These are phyloP conservation scores for Apodemia duryi DNA, from an alignment of 2,888 invertebrate species.

Conservation along the genomic window DNA sequence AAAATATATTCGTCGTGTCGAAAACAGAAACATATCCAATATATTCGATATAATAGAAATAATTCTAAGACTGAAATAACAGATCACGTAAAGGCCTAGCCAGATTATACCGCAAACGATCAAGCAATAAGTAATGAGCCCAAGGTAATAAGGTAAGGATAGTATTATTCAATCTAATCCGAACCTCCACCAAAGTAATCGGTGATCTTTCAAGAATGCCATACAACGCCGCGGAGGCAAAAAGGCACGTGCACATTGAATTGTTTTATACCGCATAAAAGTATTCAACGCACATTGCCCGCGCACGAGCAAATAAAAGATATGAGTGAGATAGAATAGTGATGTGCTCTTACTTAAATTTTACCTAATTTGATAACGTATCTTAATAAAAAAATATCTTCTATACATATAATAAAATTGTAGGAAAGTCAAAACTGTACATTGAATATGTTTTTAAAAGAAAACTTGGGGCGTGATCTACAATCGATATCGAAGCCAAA, in stretches of 20 bases:
- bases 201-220: constrained; percentile 51
- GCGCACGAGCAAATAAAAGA: constrained; percentile 50
- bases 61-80: constrained; percentile 1
- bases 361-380: background rate
- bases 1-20: too few relatives aligned
- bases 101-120: constrained; percentile 14
- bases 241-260: constrained; percentile 58
- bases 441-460: too few relatives aligned
- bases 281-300: constrained; percentile 56
- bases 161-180: constrained; percentile 43
- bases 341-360: constrained; percentile 32
- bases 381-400: too few relatives aligned
- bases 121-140: constrained; percentile 24
- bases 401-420: too few relatives aligned
- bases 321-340: constrained; percentile 46
- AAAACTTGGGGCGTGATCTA: too few relatives aligned
- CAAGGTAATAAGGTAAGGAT: constrained; percentile 22
- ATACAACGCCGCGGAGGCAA: constrained; percentile 54
- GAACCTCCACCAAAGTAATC: constrained; percentile 52
- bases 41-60: constrained; percentile 8
- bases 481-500: too few relatives aligned
- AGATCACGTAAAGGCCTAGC: constrained; percentile 15
- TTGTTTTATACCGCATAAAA: constrained; percentile 58
- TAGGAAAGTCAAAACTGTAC: too few relatives aligned
- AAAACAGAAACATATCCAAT: background rate